A percentile compares a stretch with the other conserved stretches of the same genome.
Conservation (phyloP, 2,113 vertebrate genomes). For the Salvelinus fontinalis region DNA sequence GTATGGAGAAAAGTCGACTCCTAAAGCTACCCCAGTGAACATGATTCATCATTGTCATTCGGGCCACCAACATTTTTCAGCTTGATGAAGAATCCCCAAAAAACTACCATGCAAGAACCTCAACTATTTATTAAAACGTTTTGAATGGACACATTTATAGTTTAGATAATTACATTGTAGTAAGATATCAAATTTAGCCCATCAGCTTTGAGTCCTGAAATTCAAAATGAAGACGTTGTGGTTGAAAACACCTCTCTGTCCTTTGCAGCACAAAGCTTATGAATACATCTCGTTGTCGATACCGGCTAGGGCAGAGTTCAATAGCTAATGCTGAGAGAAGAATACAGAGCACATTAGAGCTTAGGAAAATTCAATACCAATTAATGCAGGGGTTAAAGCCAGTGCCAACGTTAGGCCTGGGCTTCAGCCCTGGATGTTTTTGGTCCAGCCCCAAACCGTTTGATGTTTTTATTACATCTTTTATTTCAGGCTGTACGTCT, state of each 20-base stretch:
- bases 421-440: too few relatives aligned
- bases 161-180: neutral
- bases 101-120: neutral
- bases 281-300: neutral
- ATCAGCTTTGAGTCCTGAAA: neutral
- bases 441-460: too few relatives aligned
- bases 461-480: too few relatives aligned
- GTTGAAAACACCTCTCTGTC: neutral
- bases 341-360: conserved; percentile 45
- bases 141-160: neutral
- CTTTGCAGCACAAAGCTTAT: neutral
- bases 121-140: neutral
- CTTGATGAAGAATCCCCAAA: conserved; percentile 18
- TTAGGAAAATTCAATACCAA: conserved; percentile 62
- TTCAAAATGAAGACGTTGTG: neutral
- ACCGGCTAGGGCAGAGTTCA: neutral
- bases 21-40: conserved; percentile 12
- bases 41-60: conserved; percentile 49
- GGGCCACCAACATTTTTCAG: neutral
- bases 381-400: conserved; percentile 50
- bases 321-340: conserved; percentile 3
- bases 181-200: neutral
- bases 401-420: too few relatives aligned
- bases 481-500: too few relatives aligned
- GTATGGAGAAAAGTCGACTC: conserved; percentile 27